Percentiles rank a stretch among this genome's conserved stretches.
Evolutionary conservation across 92 coral and sea anemone species (phyloP).

Genomic region (Metridium senile): DNA sequence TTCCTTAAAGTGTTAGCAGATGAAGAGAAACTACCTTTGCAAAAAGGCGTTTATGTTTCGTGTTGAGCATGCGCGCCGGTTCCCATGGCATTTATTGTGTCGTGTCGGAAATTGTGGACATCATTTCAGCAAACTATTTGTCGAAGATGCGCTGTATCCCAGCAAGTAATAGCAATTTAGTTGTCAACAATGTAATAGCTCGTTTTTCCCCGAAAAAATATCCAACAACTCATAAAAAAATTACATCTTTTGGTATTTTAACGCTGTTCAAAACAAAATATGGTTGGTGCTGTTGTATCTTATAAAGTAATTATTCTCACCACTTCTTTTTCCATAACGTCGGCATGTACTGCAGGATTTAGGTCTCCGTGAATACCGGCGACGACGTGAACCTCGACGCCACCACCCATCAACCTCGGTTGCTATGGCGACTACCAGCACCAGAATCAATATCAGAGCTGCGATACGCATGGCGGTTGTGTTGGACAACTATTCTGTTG

Average conservation of each 20-base stretch:
- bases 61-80: too few species aligned
- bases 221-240: background rate
- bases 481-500: constrained; percentile 4
- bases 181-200: too few species aligned
- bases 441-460: constrained; percentile 4
- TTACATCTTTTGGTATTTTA: background rate
- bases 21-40: too few species aligned
- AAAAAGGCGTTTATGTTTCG: too few species aligned
- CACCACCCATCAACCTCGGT: background rate
- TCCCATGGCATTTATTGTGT: too few species aligned
- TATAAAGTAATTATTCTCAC: background rate
- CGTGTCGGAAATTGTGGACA: too few species aligned
- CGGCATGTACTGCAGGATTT: background rate
- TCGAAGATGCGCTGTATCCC: background rate
- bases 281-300: background rate
- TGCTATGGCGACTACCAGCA: constrained; percentile 2
- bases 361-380: constrained; percentile 4
- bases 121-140: too few species aligned
- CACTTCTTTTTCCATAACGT: constrained; percentile 1
- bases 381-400: background rate
- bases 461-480: background rate
- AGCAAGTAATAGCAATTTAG: background rate
- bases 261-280: too few species aligned
- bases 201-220: too few species aligned
- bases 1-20: too few species aligned